Evolutionary conservation across 1,140 invertebrate species (phyloP), one percentile per base, ranked within the genome.

Genomic region (Cecropterus lyciades): DNA sequence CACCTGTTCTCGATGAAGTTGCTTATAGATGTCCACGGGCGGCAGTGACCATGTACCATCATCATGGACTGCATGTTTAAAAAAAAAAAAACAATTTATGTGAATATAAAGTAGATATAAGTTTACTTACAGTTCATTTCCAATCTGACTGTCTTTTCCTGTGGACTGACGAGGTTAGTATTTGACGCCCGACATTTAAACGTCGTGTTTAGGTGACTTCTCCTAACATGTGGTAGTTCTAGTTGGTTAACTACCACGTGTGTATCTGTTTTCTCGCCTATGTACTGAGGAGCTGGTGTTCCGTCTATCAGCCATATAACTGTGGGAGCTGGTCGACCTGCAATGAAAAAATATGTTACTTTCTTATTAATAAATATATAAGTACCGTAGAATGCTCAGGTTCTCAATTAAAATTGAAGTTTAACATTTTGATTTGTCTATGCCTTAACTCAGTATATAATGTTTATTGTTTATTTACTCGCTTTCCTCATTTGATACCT

Each of bases 171-270:
- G 20, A 97, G 94, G 77, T 97, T 96, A 13, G 97, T 97, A 84
- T 98, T 98, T 52, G 95, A 95, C 0, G 97, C 97, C 81, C 96
- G 95, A 85, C 97, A 98, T 85, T 96, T 97, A 90, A 96, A 96
- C 3, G 95, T 96, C 8, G 96, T 96, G 83, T 97, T 97, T 45
- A 97, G 93, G 64, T 97, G 95, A 62, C 95, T 94, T 71, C 97
- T 93, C 69, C 93, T 94, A 46, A 98, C 92, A 63, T 94, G 93
- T 8, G 94, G 93, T 55, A 98, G 93, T 76, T 95, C 95, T 67
- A 98, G 89, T 60, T 94, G 93, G 91, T 97, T 97, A 45, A 97
- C 95, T 8, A 97, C 95, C 11, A 97, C 94, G 77, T 95, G 95
- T n/a, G 94, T 94, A 42, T 94, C 94, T 52, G 94, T 95, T 51